Evolutionary conservation across 1,140 invertebrate genomes (phyloP), one percentile per base, ranked within the genome.

Genomic region (Lepidurus packardi): DNA sequence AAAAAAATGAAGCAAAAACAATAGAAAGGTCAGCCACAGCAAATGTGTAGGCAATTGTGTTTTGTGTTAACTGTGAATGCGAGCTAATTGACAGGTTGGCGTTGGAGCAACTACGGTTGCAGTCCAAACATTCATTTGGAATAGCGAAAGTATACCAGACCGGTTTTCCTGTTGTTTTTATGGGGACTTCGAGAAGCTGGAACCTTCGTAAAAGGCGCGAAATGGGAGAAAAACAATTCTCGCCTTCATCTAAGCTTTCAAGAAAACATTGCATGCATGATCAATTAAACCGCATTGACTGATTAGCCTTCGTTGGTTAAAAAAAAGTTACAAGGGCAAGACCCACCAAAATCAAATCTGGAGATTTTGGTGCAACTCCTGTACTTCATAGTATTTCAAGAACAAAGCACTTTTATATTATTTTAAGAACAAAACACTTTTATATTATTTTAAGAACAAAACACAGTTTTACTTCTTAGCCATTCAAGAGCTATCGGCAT

Each of bases 161-260:
- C 53, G 53, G 53, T 21, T 65, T 47, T 65, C 4, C 4, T 65
- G 53, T 65, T 7, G 21, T 13, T 13, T 13, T 16, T 65, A 7
- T 13, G 8, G 21, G 53, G 16, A 65, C 21, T 65, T 65, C 3
- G 34, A 34, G 21, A 21, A 21, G 53, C 53, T 65, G 16, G 21
- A n/a, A 65, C 16, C 53, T 65, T 34, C 4, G 34, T n/a, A 65
- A 65, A 65, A 65, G 53, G 53, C 53, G 53, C 53, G 53, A 65
- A 65, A 65, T 16, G 53, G 53, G 53, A 65, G 53, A 65, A 65
- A 21, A 65, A 65, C 53, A 65, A 65, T n/a, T 65, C 53, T 65
- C 13, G 53, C 53, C 53, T 21, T 65, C 13, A n/a, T 65, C 53
- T n/a, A 65, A 13, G 8, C 53, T 34, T 34, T 34, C 53, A 65